Evolutionary conservation across 2,797 vertebrate species (phyloP).

Genomic region (Sebastes trivittatus): DNA sequence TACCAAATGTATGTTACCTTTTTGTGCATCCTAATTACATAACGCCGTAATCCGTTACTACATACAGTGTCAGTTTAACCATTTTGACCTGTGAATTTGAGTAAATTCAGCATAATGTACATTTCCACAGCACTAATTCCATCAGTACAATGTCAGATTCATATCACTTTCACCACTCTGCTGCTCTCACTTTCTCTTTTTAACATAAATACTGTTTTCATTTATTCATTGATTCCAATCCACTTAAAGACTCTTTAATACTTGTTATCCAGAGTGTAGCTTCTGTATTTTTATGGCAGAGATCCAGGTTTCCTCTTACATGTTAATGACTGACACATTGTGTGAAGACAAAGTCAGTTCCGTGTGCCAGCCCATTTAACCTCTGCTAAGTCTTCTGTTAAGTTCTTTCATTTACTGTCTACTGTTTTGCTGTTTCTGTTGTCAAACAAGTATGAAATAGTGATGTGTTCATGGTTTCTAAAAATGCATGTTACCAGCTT

Average conservation of each 20-base stretch:
- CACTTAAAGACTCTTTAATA: not conserved
- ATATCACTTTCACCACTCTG: not conserved
- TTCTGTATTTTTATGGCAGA: not conserved
- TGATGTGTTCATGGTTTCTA: not conserved
- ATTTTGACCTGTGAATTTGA: not conserved
- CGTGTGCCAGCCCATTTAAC: not conserved
- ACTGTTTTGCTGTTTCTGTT: not conserved
- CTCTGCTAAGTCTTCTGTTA: not conserved
- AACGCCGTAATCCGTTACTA: too few species aligned
- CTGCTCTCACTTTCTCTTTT: not conserved
- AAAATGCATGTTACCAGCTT: not conserved
- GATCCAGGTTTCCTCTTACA: not conserved
- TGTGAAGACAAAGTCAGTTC: not conserved
- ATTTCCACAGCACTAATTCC: not conserved
- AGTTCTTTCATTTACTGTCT: not conserved
- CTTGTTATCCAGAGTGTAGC: not conserved
- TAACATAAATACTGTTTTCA: not conserved
- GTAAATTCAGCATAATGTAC: not conserved
- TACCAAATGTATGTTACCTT: too few species aligned
- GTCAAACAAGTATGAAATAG: not conserved
- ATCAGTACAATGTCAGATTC: not conserved
- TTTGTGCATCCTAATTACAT: too few species aligned
- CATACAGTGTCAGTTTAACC: too few species aligned
- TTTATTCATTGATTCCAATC: not conserved
- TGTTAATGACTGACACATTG: not conserved